phyloP scores from a whole-genome alignment of 1,140 invertebrate species.

The Proctacanthus coquilletti region DNA sequence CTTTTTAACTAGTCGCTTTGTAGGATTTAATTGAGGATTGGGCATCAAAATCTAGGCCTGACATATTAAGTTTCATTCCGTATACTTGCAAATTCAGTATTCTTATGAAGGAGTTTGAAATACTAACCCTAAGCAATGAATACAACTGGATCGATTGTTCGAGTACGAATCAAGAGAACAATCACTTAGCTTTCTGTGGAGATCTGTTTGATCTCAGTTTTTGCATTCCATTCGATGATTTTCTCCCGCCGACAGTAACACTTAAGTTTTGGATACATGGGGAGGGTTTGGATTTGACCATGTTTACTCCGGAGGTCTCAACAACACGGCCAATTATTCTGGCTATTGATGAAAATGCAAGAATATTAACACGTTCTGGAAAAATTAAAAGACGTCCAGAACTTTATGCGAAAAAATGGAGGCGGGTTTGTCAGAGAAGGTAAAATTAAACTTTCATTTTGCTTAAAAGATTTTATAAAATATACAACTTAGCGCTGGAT shows the following conservation, averaged over 20 bases:
- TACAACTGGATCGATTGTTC: slow-evolving; percentile 99
- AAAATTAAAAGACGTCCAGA: slow-evolving; percentile 37
- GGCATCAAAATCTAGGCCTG: slow-evolving; percentile 76
- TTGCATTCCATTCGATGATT: slow-evolving; percentile 82
- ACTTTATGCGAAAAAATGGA: slow-evolving; percentile 61
- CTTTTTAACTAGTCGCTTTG: slow-evolving; percentile 11
- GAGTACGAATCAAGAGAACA: slow-evolving; percentile 87
- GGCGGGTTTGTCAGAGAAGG: slow-evolving; percentile 65
- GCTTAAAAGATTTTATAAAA: not conserved
- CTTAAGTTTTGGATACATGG: slow-evolving; percentile 89
- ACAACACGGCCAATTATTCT: slow-evolving; percentile 68
- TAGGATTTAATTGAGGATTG: slow-evolving; percentile 90
- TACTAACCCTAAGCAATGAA: slow-evolving; percentile 87
- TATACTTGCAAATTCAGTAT: slow-evolving; percentile 92
- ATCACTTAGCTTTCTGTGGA: slow-evolving; percentile 83
- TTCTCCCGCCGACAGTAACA: slow-evolving; percentile 71
- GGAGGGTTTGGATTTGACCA: slow-evolving; percentile 74
- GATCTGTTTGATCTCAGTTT: slow-evolving; percentile 86
- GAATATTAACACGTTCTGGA: slow-evolving; percentile 64
- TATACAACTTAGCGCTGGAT: slow-evolving; percentile 51
- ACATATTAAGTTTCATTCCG: slow-evolving; percentile 88
- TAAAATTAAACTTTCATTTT: slow-evolving; percentile 12
- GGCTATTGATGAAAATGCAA: slow-evolving; percentile 79
- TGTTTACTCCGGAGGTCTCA: slow-evolving; percentile 83
- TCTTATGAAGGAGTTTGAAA: slow-evolving; percentile 87